These are phyloP conservation scores for Himantopus leucocephalus DNA, from an alignment of 2,113 vertebrate species.

Conservation along the genomic window DNA sequence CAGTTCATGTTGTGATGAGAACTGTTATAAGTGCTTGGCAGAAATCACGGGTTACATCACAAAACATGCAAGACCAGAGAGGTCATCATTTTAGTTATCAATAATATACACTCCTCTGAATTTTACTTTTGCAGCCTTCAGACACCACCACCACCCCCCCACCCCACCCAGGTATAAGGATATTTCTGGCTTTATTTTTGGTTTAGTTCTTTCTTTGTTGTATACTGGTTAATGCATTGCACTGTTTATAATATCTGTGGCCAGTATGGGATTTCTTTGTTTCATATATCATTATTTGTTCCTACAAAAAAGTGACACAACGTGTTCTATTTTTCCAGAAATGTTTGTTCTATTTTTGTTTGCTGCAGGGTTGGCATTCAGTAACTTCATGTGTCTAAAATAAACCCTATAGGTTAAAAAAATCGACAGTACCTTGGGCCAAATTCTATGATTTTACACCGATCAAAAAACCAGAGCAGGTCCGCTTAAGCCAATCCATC, in stretches of 20 bases:
- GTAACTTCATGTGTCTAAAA: neutral
- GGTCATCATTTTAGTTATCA: constrained; percentile 45
- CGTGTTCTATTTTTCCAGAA: neutral
- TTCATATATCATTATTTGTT: neutral
- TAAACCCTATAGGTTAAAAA: neutral
- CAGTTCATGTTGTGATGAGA: constrained; percentile 61
- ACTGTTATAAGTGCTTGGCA: constrained; percentile 53
- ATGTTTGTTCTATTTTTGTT: neutral
- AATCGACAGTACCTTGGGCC: neutral
- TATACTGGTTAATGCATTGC: neutral
- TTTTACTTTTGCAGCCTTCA: constrained; percentile 4
- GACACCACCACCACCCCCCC: neutral
- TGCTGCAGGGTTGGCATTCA: neutral
- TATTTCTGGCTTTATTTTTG: neutral
- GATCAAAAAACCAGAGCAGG: neutral
- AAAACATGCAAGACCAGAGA: constrained; percentile 32
- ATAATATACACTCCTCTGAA: constrained; percentile 23
- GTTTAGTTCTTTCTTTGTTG: neutral
- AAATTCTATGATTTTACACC: neutral
- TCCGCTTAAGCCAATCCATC: neutral
- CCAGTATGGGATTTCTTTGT: constrained; percentile 25
- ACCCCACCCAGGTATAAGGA: neutral
- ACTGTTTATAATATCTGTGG: neutral
- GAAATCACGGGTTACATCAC: constrained; percentile 58
- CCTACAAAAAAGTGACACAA: neutral